Evolutionary conservation across 2,113 vertebrate species (phyloP), one percentile per base, ranked within the genome.

Genomic region (Ramphastos sulfuratus): DNA sequence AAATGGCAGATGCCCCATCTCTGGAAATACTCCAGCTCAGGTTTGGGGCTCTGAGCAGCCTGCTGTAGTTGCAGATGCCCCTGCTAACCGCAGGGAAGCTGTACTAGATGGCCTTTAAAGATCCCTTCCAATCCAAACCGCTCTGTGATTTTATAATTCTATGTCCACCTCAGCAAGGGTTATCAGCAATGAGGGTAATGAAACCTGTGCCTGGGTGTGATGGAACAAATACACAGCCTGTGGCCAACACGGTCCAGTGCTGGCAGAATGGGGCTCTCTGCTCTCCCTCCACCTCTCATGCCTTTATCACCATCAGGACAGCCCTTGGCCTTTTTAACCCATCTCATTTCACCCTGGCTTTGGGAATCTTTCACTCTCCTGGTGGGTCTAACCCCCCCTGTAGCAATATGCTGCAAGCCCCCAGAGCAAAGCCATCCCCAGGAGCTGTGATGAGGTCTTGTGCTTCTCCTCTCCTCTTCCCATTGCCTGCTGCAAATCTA

Each of bases 191-290:
- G 48, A 42, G 35, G n/a, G 17, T 4, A 4, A 17, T 3, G 61
- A 39, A 21, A 66, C 33, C 50, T 60, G 33, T 0, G 1, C 3
- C 0, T 10, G 6, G 61, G n/a, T 28, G 20, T 24, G 7, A 10
- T 33, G 8, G 6, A 4, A 37, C 31, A 20, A 50, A 80, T 19
- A 33, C 12, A 4, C 10, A 58, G 15, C 39, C 0, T 1, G n/a
- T 39, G 15, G 25, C 44, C 1, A 4, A 35, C 42, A 2, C 2
- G 24, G 28, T 50, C 67, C 60, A 1, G 2, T 50, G 30, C 59
- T 60, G 42, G 52, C 27, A 30, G n/a, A 24, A 64, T 21, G 19
- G 33, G 58, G 10, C 58, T 37, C 48, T 31, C 13, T 35, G 10
- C 13, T 28, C 63, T 72, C 82, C 17, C 25, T 83, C 52, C 2